Evolutionary conservation across 2,113 vertebrate genomes (phyloP).

Genomic region (Poeciliopsis turrubarensis): DNA sequence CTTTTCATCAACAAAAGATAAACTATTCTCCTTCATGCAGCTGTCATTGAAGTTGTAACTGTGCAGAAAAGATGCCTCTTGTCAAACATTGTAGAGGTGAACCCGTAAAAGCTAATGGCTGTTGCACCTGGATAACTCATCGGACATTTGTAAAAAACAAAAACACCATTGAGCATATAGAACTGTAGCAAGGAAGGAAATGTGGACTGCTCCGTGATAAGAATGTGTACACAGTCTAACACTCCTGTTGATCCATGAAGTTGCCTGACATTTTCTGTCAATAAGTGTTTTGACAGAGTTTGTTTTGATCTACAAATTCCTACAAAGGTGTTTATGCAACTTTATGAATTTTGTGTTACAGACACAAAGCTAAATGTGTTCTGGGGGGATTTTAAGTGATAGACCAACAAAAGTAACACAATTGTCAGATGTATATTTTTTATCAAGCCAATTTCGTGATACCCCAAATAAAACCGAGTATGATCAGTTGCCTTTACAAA

Average conservation of each 20-base stretch:
- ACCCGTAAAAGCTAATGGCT: not conserved
- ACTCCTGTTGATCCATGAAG: not conserved
- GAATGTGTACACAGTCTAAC: not conserved
- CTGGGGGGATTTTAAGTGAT: too few relatives aligned
- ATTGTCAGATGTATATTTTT: too few relatives aligned
- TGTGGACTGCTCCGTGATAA: not conserved
- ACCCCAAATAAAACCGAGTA: too few relatives aligned
- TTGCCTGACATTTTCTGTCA: not conserved
- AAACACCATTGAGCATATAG: not conserved
- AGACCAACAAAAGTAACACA: too few relatives aligned
- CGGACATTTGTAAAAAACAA: not conserved
- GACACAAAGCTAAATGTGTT: not conserved
- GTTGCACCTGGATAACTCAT: slow-evolving; percentile 1
- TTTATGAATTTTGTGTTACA: not conserved
- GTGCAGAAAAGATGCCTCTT: not conserved
- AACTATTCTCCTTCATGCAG: slow-evolving; percentile 4
- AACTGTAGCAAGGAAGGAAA: not conserved
- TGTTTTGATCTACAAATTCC: not conserved
- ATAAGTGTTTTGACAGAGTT: too few relatives aligned
- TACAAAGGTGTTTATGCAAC: not conserved
- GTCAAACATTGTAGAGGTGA: not conserved
- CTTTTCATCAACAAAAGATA: slow-evolving; percentile 12
- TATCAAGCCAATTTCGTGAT: too few relatives aligned
- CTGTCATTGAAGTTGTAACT: slow-evolving; percentile 9
- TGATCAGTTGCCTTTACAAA: not conserved